phyloP scores from a whole-genome alignment of 2,113 vertebrate species.

The Rissa tridactyla region DNA sequence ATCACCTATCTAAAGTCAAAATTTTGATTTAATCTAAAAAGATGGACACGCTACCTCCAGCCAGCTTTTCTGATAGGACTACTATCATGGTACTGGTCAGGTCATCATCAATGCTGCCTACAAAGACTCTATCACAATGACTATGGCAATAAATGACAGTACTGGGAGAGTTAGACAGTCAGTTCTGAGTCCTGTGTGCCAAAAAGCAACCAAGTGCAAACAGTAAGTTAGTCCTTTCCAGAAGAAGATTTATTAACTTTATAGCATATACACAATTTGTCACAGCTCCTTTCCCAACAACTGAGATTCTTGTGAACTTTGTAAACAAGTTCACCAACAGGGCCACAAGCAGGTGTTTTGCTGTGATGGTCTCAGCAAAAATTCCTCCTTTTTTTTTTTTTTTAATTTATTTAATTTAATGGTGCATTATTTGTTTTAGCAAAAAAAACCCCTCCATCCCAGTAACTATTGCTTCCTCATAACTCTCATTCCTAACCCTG shows the following conservation, averaged over 20 bases:
- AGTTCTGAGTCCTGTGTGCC: neutral
- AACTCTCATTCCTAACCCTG: neutral
- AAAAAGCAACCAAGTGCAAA: neutral
- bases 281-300: neutral
- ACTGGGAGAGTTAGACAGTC: neutral
- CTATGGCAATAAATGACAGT: neutral
- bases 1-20: neutral
- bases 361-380: neutral
- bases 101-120: neutral
- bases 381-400: neutral
- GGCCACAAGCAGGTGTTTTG: neutral
- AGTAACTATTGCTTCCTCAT: neutral
- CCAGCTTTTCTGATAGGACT: neutral
- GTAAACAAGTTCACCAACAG: neutral
- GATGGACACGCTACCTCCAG: neutral
- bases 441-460: neutral
- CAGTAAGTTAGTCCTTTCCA: neutral
- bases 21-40: neutral
- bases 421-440: neutral
- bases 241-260: neutral
- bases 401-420: neutral
- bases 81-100: neutral
- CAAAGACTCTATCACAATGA: neutral
- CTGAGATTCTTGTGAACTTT: neutral
- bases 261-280: neutral